These are phyloP conservation scores for Volucella inanis DNA, from an alignment of 2,888 invertebrate species.

Conservation along the genomic window DNA sequence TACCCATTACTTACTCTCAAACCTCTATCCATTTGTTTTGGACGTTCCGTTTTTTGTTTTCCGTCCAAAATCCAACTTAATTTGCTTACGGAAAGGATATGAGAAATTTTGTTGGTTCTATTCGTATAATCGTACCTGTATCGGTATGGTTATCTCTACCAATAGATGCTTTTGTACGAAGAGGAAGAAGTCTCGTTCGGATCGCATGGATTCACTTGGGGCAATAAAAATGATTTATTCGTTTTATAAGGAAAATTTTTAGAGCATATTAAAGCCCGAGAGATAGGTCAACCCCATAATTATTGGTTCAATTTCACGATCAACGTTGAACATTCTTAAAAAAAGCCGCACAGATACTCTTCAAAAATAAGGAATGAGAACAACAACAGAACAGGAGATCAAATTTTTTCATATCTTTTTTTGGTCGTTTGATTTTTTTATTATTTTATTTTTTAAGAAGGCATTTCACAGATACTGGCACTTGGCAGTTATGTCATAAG, in stretches of 20 bases:
- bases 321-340: conserved; percentile 66
- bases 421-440: neutral
- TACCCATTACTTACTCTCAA: conserved; percentile 31
- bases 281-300: conserved; percentile 74
- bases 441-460: conserved; percentile 23
- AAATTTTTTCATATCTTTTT: neutral
- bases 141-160: conserved; percentile 7
- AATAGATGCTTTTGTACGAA: conserved; percentile 23
- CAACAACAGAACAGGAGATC: neutral
- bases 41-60: too few species aligned
- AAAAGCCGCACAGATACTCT: neutral
- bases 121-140: conserved; percentile 45
- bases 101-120: conserved; percentile 33
- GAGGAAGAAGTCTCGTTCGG: neutral
- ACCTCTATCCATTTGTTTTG: neutral
- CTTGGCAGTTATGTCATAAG: conserved; percentile 62
- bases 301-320: conserved; percentile 72
- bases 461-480: conserved; percentile 56
- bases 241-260: conserved; percentile 73
- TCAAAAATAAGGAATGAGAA: conserved; percentile 1
- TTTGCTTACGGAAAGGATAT: conserved; percentile 71
- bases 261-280: conserved; percentile 71
- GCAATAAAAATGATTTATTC: conserved; percentile 75
- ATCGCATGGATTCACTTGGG: conserved; percentile 52
- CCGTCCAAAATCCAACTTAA: conserved; percentile 47